Base-by-base conservation (phyloP, 30 jellyfish, hydroid and myxozoan genomes). In the Hydractinia symbiolongicarpus region DNA sequence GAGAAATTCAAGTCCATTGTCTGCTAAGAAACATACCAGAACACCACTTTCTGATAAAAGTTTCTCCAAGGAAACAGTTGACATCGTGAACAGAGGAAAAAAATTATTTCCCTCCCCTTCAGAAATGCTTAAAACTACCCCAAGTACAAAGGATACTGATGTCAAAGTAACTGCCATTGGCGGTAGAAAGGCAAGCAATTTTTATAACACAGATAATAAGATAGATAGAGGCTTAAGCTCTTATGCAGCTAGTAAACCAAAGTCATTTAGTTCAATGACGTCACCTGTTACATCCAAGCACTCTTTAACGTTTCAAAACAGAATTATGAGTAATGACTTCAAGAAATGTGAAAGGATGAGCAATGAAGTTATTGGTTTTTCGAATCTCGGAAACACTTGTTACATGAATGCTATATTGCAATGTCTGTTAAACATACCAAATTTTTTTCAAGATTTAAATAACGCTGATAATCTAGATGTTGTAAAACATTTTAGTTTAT, bases 331-430 rank as follows among this genome's bases (percentile, higher is more conserved):
- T 7, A 64, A 44, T 11, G 69, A 58, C 4, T n/a, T n/a, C 19
- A 44, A 13, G 40, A 64, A 64, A 64, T 51, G 40, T 64, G 40
- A 44, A 64, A 51, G 40, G 74, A 64, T 4, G 52, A 64, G 50
- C n/a, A 71, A 71, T 53, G n/a, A 55, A 8, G 9, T 78, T 7
- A 53, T 62, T 84, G 93, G 97, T n/a, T 90, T 90, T 90, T 81
- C 95, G 8, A 85, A 90, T 79, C 78, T 90, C 61, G 97, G 97
- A 10, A 90, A 90, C 67, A 90, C 97, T 14, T 90, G 97, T 72
- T 85, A 90, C 88, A 90, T 90, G 97, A 90, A 90, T 58, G 93
- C 95, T 7, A 82, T 90, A 5, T 85, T 90, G 77, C 97, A 90
- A 76, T 85, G 95, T 81, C 79, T 90, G n/a, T 73, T 90, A 50